Evolutionary conservation across 2,888 invertebrate genomes (phyloP), one percentile per base, ranked within the genome.

Genomic region (Tubulanus polymorphus): DNA sequence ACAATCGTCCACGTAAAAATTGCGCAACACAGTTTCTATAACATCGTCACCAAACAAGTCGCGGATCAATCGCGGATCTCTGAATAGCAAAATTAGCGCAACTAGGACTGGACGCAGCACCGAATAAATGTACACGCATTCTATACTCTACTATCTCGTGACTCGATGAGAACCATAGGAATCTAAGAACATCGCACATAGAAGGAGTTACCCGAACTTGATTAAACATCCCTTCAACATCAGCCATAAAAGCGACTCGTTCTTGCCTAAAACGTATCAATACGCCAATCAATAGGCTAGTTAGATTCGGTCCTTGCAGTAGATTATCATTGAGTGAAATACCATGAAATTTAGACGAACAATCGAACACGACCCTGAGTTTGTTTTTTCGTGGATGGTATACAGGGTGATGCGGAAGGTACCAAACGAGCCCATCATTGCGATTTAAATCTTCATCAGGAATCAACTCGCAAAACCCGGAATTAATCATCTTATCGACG

Each of bases 321-420:
- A 27, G 10, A 10, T 23, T 10, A 5, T 28, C 18, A 46, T 52
- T 52, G 2, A 53, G 3, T n/a, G 41, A 41, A 23, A 46, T 25
- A 15, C 37, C 53, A 15, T 28, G 10, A 28, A 27, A 53, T 27
- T 53, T 46, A 47, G 3, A 47, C 53, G 8, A 53, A 47, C 57
- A 53, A 37, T 57, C 54, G 41, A 53, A 56, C 23, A 56, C 56
- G n/a, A 56, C 56, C 10, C 53, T 3, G 15, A 53, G 46, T 29
- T 47, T 53, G 5, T 47, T 47, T 27, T 47, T 53, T 3, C 15
- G 23, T 2, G 30, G 26, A 23, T 29, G 45, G 15, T 8, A n/a
- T 15, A 53, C 47, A 6, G 29, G 26, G 5, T 53, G 53, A 23
- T 53, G 53, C 15, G 53, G 53, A 2, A 53, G 30, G 25, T 53